Evolutionary conservation across 2,113 vertebrate genomes (phyloP).

Genomic region (Silurus meridionalis): DNA sequence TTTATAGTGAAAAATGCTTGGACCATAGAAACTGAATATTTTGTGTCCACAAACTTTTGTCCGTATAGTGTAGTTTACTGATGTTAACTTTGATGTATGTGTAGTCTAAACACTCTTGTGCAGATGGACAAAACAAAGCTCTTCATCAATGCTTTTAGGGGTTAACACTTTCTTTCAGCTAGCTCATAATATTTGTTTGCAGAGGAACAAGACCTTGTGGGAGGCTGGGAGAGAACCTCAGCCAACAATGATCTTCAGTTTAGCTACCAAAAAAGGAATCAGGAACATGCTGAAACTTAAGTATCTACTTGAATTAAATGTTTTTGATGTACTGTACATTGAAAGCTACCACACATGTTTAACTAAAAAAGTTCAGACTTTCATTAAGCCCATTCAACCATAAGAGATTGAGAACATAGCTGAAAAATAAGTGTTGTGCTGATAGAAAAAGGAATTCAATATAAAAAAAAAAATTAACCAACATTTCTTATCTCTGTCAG

Average conservation of each 20-base stretch:
- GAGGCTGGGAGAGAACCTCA: background rate
- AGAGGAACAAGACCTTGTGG: background rate
- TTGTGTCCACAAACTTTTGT: too few relatives aligned
- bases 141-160: background rate
- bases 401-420: background rate
- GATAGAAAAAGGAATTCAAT: constrained; percentile 29
- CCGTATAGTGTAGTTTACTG: background rate
- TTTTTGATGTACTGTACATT: too few relatives aligned
- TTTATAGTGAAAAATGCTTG: background rate
- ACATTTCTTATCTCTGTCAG: constrained; percentile 20
- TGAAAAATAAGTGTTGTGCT: constrained; percentile 4
- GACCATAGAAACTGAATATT: background rate
- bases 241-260: background rate
- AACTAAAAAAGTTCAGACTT: background rate
- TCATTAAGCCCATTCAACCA: background rate
- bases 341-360: background rate
- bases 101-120: background rate
- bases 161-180: constrained; percentile 9
- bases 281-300: background rate
- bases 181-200: constrained; percentile 9
- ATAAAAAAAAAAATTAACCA: background rate
- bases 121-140: background rate
- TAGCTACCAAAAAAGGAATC: background rate
- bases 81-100: background rate
- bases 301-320: background rate